Evolutionary conservation across 2,797 vertebrate genomes (phyloP).

Genomic region (Argya squamiceps): DNA sequence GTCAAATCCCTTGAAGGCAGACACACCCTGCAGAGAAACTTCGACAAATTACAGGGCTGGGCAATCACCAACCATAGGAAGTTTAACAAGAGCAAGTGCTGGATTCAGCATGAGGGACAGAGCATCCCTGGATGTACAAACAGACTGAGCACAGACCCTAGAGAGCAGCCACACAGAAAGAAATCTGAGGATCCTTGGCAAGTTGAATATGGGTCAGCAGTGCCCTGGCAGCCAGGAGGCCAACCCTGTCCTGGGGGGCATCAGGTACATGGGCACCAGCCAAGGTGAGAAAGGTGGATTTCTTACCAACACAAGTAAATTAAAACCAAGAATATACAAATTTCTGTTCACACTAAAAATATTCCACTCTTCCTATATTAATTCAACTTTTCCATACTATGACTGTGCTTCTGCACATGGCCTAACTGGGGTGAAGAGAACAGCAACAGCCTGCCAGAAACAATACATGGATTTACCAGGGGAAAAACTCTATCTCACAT

Average conservation of each 20-base stretch:
- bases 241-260: fast-evolving
- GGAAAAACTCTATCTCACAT: background rate
- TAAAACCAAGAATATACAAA: background rate
- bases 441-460: background rate
- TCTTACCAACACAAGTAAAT: background rate
- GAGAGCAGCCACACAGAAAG: background rate
- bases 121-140: background rate
- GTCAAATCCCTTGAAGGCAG: background rate
- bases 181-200: background rate
- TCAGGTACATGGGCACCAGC: background rate
- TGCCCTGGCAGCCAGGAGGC: background rate
- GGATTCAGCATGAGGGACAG: background rate
- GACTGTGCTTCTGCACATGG: background rate
- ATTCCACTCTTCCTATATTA: background rate
- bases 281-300: background rate
- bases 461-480: background rate
- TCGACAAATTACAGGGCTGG: background rate
- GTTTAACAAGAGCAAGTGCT: background rate
- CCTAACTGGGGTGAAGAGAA: background rate
- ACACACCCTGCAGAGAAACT: background rate
- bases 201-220: background rate
- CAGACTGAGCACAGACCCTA: background rate
- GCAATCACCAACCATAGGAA: background rate
- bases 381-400: background rate
- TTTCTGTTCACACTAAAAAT: background rate